A percentile compares a stretch with the other conserved stretches of the same genome.
Conservation (phyloP, 1,140 invertebrate genomes). For the Drosophila rufa region DNA sequence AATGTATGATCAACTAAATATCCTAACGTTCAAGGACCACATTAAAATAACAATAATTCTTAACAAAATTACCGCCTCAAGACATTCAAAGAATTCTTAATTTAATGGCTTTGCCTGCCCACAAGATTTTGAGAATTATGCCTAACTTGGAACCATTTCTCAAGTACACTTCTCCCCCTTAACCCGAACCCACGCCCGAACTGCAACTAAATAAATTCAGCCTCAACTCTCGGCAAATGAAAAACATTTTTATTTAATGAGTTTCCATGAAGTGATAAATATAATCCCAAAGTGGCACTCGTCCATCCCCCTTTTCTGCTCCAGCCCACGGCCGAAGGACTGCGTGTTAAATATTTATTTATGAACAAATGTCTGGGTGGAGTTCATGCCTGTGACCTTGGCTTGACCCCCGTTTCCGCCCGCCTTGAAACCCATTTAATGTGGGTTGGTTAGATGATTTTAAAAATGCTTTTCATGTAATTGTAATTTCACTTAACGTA, state of each 20-base stretch:
- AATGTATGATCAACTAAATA: not conserved
- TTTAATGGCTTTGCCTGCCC: not conserved
- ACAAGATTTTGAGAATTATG: not conserved
- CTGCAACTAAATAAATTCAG: constrained; percentile 24
- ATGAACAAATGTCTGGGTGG: constrained; percentile 51
- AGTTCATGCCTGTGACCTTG: constrained; percentile 41
- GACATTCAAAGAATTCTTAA: not conserved
- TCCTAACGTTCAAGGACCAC: not conserved
- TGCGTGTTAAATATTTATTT: constrained; percentile 63
- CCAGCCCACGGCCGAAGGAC: constrained; percentile 30
- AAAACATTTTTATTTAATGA: constrained; percentile 54
- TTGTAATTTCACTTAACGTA: constrained; percentile 79
- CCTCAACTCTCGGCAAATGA: constrained; percentile 29
- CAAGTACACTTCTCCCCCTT: not conserved
- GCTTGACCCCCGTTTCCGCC: constrained; percentile 8
- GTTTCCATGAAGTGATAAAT: constrained; percentile 51
- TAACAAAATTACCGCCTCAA: not conserved
- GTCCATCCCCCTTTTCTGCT: constrained; percentile 16
- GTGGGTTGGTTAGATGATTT: constrained; percentile 39
- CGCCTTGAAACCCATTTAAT: constrained; percentile 6
- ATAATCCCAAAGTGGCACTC: constrained; percentile 36
- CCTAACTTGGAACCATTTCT: constrained; percentile 1
- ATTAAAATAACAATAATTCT: not conserved
- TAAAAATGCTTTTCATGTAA: constrained; percentile 65
- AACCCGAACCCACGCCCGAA: not conserved